A percentile compares a stretch with the other conserved stretches of the same genome.
Conservation (phyloP, 1,140 invertebrate genomes). For the Hypsibius dujardini region DNA sequence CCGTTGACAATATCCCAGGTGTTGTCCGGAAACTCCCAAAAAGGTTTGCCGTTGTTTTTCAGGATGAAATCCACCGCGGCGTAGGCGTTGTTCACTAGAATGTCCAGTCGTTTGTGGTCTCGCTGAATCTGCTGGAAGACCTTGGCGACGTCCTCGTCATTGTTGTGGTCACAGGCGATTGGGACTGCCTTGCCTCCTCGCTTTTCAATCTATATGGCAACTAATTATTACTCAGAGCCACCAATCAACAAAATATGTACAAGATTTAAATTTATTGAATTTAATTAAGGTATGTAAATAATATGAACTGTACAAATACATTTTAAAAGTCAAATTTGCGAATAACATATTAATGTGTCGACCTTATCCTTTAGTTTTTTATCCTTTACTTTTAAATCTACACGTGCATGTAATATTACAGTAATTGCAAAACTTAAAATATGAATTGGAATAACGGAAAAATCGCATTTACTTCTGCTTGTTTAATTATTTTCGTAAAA, state of each 20-base stretch:
- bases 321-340: no score
- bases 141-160: constrained; percentile 31
- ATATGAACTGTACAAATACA: no score
- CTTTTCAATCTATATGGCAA: constrained; percentile 24
- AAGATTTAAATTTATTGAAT: no score
- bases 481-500: neutral
- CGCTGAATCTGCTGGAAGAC: constrained; percentile 33
- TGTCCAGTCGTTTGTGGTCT: constrained; percentile 32
- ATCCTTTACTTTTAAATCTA: no score
- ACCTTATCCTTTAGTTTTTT: no score
- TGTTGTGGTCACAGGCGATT: constrained; percentile 34
- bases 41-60: constrained; percentile 25
- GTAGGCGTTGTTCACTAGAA: constrained; percentile 38
- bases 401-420: no score
- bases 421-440: no score
- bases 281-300: no score
- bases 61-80: constrained; percentile 29
- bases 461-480: constrained; percentile 6
- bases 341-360: no score
- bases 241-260: neutral
- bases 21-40: constrained; percentile 28
- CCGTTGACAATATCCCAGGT: constrained; percentile 31
- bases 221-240: neutral
- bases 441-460: no score
- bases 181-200: constrained; percentile 32